A percentile compares a stretch with the other conserved stretches of the same genome.
phyloP scores from a whole-genome alignment of 2,797 vertebrate species.

The Toxotes lorentzi region DNA sequence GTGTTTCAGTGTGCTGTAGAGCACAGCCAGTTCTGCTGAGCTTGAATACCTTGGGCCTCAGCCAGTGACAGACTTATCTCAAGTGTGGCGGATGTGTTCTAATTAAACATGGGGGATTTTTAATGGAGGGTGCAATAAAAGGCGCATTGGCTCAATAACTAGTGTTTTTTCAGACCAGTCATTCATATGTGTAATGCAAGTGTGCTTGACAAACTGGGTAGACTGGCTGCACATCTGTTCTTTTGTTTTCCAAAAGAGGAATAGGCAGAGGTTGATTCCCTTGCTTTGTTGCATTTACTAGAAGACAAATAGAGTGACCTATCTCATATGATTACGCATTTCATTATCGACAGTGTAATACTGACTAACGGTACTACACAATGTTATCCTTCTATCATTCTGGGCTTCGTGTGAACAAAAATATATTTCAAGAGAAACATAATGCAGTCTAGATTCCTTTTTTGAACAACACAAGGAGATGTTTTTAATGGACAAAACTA shows the following conservation, averaged over 20 bases:
- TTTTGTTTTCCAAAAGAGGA: conserved; percentile 67
- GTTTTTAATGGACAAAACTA: background rate
- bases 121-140: conserved; percentile 80
- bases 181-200: conserved; percentile 81
- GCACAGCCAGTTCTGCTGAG: conserved; percentile 47
- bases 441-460: background rate
- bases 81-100: conserved; percentile 79
- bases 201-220: conserved; percentile 43
- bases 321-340: conserved; percentile 71
- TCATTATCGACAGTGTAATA: conserved; percentile 50
- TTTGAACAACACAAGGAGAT: background rate
- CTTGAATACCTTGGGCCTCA: conserved; percentile 71
- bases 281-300: conserved; percentile 57
- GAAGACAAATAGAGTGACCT: conserved; percentile 47
- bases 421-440: background rate
- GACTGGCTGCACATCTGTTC: conserved; percentile 73
- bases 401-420: background rate
- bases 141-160: conserved; percentile 57
- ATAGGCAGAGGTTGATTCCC: conserved; percentile 49
- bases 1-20: conserved; percentile 45
- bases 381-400: background rate
- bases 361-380: background rate
- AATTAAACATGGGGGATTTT: conserved; percentile 84
- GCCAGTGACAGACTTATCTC: conserved; percentile 70
- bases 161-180: conserved; percentile 67